These are phyloP conservation scores for Coregonus suidteri DNA, from an alignment of 2,797 vertebrate species.

Conservation along the genomic window DNA sequence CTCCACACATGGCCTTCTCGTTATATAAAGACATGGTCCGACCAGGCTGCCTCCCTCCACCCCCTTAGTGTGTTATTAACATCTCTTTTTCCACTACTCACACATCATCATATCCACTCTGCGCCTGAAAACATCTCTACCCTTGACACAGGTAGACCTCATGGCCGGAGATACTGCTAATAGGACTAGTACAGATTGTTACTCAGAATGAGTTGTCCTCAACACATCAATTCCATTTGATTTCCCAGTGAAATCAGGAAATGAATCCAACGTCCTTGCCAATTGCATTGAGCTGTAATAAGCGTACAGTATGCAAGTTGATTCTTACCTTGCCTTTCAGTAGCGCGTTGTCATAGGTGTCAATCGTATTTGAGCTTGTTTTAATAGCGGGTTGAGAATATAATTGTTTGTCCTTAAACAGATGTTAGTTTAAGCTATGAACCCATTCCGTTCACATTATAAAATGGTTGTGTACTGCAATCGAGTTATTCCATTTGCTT, in stretches of 20 bases:
- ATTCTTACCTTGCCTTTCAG: not conserved
- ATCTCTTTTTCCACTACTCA: conserved; percentile 6
- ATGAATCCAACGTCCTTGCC: not conserved
- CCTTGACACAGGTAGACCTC: not conserved
- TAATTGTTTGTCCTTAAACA: conserved; percentile 35
- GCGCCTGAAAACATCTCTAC: not conserved
- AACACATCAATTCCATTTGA: not conserved
- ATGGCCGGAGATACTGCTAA: not conserved
- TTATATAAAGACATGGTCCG: not conserved
- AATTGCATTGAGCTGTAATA: not conserved
- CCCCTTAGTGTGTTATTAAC: not conserved
- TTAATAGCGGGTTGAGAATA: conserved; percentile 22
- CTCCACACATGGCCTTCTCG: conserved; percentile 3
- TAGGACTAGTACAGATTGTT: not conserved
- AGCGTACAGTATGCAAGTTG: not conserved
- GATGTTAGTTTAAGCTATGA: not conserved
- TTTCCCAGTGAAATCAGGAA: not conserved
- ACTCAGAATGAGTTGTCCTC: not conserved
- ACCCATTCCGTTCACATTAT: not conserved
- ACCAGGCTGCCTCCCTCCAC: not conserved
- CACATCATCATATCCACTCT: not conserved
- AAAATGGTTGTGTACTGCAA: not conserved
- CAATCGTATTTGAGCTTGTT: not conserved
- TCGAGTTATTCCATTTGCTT: conserved; percentile 19
- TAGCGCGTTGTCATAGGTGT: not conserved